These are phyloP conservation scores for Lonchura striata DNA, from an alignment of 2,113 vertebrate species.

Conservation along the genomic window DNA sequence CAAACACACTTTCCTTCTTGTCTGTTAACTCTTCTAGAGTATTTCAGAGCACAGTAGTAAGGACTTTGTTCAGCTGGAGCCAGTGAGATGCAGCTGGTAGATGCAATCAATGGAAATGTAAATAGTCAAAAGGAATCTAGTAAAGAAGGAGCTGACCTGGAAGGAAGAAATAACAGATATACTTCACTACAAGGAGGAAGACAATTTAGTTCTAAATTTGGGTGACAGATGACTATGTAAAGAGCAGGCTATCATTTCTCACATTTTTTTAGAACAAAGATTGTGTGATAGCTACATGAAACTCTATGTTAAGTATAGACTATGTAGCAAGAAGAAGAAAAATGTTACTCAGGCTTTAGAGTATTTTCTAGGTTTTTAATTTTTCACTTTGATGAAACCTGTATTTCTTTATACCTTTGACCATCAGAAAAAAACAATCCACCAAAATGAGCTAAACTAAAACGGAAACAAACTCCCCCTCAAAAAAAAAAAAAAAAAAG, in stretches of 20 bases:
- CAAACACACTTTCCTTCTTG: background rate
- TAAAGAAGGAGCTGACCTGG: background rate
- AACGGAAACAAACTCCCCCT: background rate
- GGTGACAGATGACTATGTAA: background rate
- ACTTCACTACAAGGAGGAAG: background rate
- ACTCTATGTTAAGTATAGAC: accelerated
- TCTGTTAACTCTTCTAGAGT: background rate
- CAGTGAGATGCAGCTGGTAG: background rate
- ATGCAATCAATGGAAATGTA: background rate
- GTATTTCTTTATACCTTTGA: background rate
- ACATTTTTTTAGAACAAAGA: background rate
- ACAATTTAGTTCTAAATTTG: background rate
- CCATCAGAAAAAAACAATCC: background rate
- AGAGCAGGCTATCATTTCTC: background rate
- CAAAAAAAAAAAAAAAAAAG: too few relatives aligned
- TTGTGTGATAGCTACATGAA: background rate
- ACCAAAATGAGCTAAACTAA: background rate
- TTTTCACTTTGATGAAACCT: background rate
- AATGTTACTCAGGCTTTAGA: background rate
- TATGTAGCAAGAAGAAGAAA: background rate
- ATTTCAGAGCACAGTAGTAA: background rate
- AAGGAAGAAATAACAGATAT: background rate
- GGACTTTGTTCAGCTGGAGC: background rate
- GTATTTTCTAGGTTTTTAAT: background rate
- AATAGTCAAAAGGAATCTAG: background rate